A percentile compares a stretch with the other conserved stretches of the same genome.
Evolutionary conservation across 2,888 invertebrate species (phyloP).

Genomic region (Steromphala cineraria): DNA sequence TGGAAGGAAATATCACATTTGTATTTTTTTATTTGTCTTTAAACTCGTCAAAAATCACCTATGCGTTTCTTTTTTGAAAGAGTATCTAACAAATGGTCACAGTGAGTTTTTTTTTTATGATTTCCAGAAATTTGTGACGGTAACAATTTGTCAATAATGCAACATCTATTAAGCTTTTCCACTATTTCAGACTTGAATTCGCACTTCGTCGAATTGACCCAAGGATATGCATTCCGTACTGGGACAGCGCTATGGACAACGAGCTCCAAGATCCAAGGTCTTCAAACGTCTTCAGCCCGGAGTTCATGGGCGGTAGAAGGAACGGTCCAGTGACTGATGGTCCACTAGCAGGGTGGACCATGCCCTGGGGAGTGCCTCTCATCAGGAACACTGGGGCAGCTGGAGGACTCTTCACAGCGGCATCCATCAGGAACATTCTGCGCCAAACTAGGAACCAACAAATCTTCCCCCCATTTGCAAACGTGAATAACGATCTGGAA

Average conservation of each 20-base stretch:
- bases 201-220: conserved; percentile 62
- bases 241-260: conserved; percentile 62
- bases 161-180: too few relatives aligned
- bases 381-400: conserved; percentile 44
- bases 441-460: neutral
- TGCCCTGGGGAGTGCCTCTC: conserved; percentile 52
- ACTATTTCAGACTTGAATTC: conserved; percentile 58
- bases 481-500: conserved; percentile 58
- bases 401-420: neutral
- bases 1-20: too few relatives aligned
- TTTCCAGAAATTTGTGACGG: too few relatives aligned
- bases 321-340: conserved; percentile 58
- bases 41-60: too few relatives aligned
- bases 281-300: conserved; percentile 57
- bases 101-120: too few relatives aligned
- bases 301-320: conserved; percentile 52
- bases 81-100: too few relatives aligned
- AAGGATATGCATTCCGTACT: conserved; percentile 61
- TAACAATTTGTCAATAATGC: too few relatives aligned
- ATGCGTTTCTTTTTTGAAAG: too few relatives aligned
- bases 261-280: conserved; percentile 47
- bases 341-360: conserved; percentile 63
- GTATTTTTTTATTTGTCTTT: too few relatives aligned
- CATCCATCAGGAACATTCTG: neutral
- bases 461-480: conserved; percentile 43